Evolutionary conservation across 2,797 vertebrate genomes (phyloP).

Genomic region (Yasuhikotakia modesta): DNA sequence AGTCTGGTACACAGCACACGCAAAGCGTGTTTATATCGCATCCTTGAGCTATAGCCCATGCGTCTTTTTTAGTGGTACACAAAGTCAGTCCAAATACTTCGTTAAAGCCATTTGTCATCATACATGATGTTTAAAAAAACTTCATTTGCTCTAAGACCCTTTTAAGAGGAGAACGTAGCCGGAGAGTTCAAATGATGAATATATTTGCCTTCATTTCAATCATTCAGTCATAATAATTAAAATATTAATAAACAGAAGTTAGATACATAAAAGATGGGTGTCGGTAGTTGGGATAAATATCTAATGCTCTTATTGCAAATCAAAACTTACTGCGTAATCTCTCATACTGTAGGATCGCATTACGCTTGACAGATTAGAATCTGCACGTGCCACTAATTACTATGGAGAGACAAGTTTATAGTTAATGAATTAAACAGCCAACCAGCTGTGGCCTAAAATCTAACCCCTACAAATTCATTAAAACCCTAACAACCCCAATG

Average conservation of each 20-base stretch:
- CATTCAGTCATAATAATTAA: not conserved
- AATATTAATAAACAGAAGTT: not conserved
- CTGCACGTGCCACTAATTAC: constrained; percentile 13
- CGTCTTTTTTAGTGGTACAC: not conserved
- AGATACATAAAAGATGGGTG: not conserved
- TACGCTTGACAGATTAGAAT: constrained; percentile 8
- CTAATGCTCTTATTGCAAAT: not conserved
- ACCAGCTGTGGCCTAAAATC: constrained; percentile 5
- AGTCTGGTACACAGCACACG: not conserved
- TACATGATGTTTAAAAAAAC: not conserved
- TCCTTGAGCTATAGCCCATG: not conserved
- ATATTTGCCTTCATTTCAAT: not conserved
- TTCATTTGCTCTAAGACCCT: not conserved
- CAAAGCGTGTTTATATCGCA: not conserved
- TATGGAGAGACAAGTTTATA: not conserved
- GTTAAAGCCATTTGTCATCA: not conserved
- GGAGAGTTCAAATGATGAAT: not conserved
- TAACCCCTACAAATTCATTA: not conserved
- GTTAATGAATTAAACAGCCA: constrained; percentile 12
- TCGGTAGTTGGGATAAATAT: not conserved
- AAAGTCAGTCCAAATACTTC: not conserved
- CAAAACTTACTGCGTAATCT: not conserved
- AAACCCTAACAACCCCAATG: not conserved
- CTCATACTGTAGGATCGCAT: not conserved
- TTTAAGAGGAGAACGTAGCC: not conserved